phyloP scores from a whole-genome alignment of 2,113 vertebrate species.

The Thalassarche chlororhynchos region DNA sequence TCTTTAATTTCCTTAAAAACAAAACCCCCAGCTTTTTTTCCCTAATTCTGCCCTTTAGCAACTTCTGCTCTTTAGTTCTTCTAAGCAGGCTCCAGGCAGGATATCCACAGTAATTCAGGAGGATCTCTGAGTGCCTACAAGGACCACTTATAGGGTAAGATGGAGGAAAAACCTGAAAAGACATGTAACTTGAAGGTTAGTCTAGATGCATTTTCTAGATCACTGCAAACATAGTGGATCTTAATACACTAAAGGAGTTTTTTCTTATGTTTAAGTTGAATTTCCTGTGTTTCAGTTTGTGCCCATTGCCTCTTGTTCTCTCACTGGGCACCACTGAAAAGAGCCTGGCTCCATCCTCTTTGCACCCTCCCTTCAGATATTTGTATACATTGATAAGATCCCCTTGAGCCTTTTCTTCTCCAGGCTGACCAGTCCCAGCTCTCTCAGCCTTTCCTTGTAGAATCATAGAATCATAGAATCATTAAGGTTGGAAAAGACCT shows the following conservation, averaged over 20 bases:
- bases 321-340: neutral
- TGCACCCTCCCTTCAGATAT: neutral
- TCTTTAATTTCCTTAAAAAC: neutral
- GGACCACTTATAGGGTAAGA: neutral
- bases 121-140: neutral
- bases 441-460: neutral
- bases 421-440: neutral
- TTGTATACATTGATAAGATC: neutral
- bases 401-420: neutral
- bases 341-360: neutral
- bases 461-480: too few species aligned
- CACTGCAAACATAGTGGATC: neutral
- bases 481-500: too few species aligned
- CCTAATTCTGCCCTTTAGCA: neutral
- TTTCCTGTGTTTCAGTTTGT: neutral
- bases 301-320: neutral
- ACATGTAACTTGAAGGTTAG: neutral
- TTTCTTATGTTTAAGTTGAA: neutral
- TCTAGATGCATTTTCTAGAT: neutral
- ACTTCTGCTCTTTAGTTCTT: neutral
- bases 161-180: neutral
- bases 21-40: accelerated
- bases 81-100: neutral
- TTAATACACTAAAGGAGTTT: neutral
- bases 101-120: neutral